Evolutionary conservation across 2,888 invertebrate genomes (phyloP).

Genomic region (Xylota sylvarum): DNA sequence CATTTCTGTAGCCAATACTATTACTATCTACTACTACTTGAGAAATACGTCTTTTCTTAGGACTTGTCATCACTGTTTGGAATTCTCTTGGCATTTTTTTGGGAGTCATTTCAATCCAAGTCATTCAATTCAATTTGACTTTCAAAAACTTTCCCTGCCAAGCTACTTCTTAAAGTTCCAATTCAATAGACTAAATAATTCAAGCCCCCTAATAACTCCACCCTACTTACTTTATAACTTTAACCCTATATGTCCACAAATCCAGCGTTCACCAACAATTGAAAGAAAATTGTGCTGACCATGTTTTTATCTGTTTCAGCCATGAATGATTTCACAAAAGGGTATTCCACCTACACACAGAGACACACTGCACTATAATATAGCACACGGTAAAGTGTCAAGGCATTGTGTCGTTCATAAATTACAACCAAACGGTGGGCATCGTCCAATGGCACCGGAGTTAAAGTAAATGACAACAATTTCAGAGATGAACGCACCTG

Average conservation of each 20-base stretch:
- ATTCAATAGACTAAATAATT: conserved; percentile 56
- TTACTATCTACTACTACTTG: too few species aligned
- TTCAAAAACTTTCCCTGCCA: too few species aligned
- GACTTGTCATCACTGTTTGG: too few species aligned
- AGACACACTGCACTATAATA: conserved; percentile 13
- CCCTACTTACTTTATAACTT: conserved; percentile 21
- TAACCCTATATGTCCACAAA: conserved; percentile 37
- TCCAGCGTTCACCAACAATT: conserved; percentile 43
- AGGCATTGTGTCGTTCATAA: conserved; percentile 74
- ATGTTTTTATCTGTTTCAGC: conserved; percentile 75
- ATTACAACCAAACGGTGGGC: conserved; percentile 71
- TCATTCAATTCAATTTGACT: too few species aligned
- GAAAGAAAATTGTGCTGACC: conserved; percentile 71
- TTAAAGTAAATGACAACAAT: conserved; percentile 76
- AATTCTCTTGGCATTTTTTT: too few species aligned
- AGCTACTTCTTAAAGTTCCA: not conserved
- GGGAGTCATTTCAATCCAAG: too few species aligned
- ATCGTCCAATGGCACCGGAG: conserved; percentile 46
- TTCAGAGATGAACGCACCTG: conserved; percentile 77
- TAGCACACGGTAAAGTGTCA: conserved; percentile 72
- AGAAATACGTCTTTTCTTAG: too few species aligned
- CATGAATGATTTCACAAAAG: conserved; percentile 74
- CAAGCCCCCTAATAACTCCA: conserved; percentile 6
- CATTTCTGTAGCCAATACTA: too few species aligned
- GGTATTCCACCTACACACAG: conserved; percentile 46